phyloP scores from a whole-genome alignment of 1,140 invertebrate species.

The Himalopsyche phryganea region DNA sequence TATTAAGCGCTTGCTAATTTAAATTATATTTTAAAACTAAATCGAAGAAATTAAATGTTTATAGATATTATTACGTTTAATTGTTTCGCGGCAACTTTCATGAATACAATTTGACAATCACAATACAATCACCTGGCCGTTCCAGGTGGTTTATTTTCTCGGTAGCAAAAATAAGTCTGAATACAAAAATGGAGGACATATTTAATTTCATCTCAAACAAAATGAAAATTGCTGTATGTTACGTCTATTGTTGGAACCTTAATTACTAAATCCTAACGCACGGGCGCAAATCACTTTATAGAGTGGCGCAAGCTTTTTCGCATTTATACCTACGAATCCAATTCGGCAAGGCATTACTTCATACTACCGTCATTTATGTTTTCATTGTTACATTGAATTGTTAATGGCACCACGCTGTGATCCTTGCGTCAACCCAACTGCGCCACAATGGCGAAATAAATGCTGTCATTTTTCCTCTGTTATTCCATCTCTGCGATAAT shows the following conservation, averaged over 20 bases:
- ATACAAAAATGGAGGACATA: background rate
- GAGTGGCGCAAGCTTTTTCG: slow-evolving; percentile 7
- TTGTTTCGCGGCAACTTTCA: too few species aligned
- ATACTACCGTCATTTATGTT: slow-evolving; percentile 29
- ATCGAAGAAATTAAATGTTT: too few species aligned
- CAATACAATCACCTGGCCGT: too few species aligned
- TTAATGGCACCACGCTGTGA: slow-evolving; percentile 17
- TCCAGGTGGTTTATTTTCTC: too few species aligned
- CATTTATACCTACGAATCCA: slow-evolving; percentile 28
- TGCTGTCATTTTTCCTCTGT: slow-evolving; percentile 27
- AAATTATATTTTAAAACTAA: too few species aligned
- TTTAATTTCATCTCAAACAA: background rate
- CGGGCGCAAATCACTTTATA: background rate
- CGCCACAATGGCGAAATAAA: slow-evolving; percentile 28
- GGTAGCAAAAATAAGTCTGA: too few species aligned
- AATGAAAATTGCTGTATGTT: background rate
- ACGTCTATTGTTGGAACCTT: too few species aligned
- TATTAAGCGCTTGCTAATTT: too few species aligned
- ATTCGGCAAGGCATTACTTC: slow-evolving; percentile 24
- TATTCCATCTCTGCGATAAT: slow-evolving; percentile 11
- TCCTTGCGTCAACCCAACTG: slow-evolving; percentile 8
- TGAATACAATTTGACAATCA: too few species aligned
- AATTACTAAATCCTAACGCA: too few species aligned
- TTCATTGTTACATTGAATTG: slow-evolving; percentile 14
- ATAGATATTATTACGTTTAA: too few species aligned